Evolutionary conservation across 2,797 vertebrate species (phyloP).

Genomic region (Microcaecilia unicolor): DNA sequence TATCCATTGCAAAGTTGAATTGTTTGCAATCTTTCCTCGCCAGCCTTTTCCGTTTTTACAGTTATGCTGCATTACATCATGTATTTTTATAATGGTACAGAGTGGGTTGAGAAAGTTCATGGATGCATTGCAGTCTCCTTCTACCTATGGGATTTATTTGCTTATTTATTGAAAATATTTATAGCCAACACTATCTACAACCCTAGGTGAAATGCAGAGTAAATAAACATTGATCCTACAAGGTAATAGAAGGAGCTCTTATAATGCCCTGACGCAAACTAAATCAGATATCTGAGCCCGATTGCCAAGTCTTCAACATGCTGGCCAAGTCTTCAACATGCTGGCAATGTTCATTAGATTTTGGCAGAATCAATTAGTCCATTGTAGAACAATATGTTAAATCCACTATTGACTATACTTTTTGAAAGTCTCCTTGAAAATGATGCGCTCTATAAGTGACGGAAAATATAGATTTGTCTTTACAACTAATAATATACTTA

Average conservation of each 20-base stretch:
- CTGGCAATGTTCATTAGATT: neutral
- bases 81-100: slow-evolving; percentile 9
- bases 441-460: no score
- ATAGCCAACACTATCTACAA: no score
- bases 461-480: no score
- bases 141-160: neutral
- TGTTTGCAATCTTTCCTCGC: neutral
- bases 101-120: slow-evolving; percentile 31
- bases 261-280: slow-evolving; percentile 29
- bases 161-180: no score
- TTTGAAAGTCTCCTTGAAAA: no score
- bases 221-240: no score
- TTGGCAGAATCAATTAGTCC: no score
- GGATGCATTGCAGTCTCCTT: neutral
- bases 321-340: neutral
- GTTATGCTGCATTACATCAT: neutral
- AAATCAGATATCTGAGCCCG: neutral
- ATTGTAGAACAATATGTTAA: no score
- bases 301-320: neutral
- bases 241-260: neutral
- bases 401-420: no score
- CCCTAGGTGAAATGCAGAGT: no score
- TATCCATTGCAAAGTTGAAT: no score
- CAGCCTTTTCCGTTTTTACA: neutral
- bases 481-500: no score